These are phyloP conservation scores for Coreius guichenoti DNA, from an alignment of 2,797 vertebrate species.

Conservation along the genomic window DNA sequence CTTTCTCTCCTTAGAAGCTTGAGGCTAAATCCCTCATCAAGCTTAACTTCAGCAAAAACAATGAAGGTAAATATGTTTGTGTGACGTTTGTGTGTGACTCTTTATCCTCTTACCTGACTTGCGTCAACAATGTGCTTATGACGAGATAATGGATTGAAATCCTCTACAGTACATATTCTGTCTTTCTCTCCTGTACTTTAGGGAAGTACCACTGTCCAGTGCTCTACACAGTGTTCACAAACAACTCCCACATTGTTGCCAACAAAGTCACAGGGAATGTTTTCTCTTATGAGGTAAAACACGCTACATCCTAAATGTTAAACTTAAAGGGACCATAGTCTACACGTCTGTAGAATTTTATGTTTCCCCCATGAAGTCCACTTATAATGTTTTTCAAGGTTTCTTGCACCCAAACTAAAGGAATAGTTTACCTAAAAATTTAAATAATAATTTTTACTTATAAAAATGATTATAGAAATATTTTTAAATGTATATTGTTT, in stretches of 20 bases:
- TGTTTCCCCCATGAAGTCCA: no score
- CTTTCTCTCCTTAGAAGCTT: constrained; percentile 82
- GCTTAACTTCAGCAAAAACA: constrained; percentile 93
- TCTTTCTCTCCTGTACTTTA: constrained; percentile 63
- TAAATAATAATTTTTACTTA: not conserved
- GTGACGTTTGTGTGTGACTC: no score
- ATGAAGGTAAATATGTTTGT: constrained; percentile 82
- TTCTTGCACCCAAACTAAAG: not conserved
- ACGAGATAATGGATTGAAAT: constrained; percentile 4
- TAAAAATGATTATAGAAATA: not conserved
- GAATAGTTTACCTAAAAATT: not conserved
- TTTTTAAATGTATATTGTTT: not conserved
- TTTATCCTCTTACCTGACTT: constrained; percentile 34
- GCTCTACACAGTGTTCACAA: constrained; percentile 94
- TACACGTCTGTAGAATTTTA: not conserved
- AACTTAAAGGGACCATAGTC: not conserved
- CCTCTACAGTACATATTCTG: not conserved
- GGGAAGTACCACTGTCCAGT: constrained; percentile 97
- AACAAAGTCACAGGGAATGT: constrained; percentile 94
- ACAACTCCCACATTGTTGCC: constrained; percentile 93
- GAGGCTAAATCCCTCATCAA: constrained; percentile 94
- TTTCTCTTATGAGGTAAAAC: constrained; percentile 89
- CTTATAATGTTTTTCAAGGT: not conserved
- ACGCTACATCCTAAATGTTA: not conserved
- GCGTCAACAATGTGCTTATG: constrained; percentile 15